These are phyloP conservation scores for Sceloporus undulatus DNA, from an alignment of 2,113 vertebrate species.

Conservation along the genomic window DNA sequence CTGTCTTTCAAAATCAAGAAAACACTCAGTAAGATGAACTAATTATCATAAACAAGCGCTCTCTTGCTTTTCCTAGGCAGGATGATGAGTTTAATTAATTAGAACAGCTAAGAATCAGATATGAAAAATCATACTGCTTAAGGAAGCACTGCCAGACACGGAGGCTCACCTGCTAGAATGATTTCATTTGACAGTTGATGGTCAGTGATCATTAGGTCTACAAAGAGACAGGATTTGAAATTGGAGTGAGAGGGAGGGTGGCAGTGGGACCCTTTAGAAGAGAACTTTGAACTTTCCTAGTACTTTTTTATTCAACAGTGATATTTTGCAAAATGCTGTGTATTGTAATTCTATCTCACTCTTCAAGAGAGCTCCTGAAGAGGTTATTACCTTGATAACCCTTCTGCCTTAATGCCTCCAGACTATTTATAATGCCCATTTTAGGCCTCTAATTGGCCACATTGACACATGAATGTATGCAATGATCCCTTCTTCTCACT, in stretches of 20 bases:
- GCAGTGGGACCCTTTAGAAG: conserved; percentile 27
- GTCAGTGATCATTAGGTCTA: conserved; percentile 34
- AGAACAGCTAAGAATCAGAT: conserved; percentile 41
- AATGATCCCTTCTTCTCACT: no score
- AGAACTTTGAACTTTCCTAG: conserved; percentile 44
- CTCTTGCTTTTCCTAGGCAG: conserved; percentile 34
- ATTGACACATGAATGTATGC: no score
- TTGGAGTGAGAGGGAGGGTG: neutral
- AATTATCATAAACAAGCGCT: conserved; percentile 33
- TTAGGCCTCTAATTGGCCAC: no score
- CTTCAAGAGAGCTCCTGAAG: neutral
- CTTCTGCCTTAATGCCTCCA: no score
- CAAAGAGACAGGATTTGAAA: conserved; percentile 52
- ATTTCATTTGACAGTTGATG: neutral
- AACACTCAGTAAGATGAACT: conserved; percentile 11
- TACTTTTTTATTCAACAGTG: conserved; percentile 6
- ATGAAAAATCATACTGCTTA: conserved; percentile 45
- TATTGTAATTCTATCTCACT: neutral
- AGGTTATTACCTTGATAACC: neutral
- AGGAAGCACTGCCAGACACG: conserved; percentile 66
- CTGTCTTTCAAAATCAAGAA: neutral
- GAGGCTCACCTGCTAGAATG: conserved; percentile 48
- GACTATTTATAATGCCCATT: no score
- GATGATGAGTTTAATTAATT: conserved; percentile 63
- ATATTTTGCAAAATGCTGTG: neutral